Base-by-base conservation (phyloP, 2,888 invertebrate species). In the Vanessa cardui region DNA sequence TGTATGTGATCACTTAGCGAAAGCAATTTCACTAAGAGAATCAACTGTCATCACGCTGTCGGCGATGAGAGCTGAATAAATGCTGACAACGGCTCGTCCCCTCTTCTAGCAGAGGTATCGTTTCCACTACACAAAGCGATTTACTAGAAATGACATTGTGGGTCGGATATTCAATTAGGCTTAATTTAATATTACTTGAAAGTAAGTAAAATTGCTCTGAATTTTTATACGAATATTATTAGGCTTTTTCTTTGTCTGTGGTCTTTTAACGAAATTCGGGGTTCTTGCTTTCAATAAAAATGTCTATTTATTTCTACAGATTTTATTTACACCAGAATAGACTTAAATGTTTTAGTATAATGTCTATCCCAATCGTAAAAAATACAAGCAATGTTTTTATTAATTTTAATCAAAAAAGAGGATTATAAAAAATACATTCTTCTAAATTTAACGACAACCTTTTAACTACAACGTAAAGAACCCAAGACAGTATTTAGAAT, bases 21-120 rank as follows among this genome's bases (percentile, higher is more conserved):
- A 85, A 85, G 83, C 81, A 89, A 88, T 90, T 85, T 81, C 77
- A 81, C 83, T 88, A 85, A 89, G 82, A 86, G 83, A 80, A 74
- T 68, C 74, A 70, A 71, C 72, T 72, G 76, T 75, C 76, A 72
- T 73, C 67, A 69, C 61, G 75, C 60, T 59, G 65, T 72, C 72
- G 73, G 72, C 74, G 73, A 77, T 78, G 78, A 81, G 79, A 78
- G 77, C 78, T 76, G 80, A 78, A 80, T 78, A 77, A 78, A 75
- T 70, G 78, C 74, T 78, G 82, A 81, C 82, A 76, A 60, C 45
- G 76, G 66, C 75, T 76, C 74, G 75, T 75, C 72, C 78, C 79
- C 82, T 78, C 78, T 54, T 69, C 75, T 77, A 80, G 81, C 78
- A 80, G 78, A 78, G 75, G 76, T 79, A 82, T 83, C 82, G 83